Conservation (phyloP, 2,113 vertebrate genomes). For the Synodontis membranacea region DNA sequence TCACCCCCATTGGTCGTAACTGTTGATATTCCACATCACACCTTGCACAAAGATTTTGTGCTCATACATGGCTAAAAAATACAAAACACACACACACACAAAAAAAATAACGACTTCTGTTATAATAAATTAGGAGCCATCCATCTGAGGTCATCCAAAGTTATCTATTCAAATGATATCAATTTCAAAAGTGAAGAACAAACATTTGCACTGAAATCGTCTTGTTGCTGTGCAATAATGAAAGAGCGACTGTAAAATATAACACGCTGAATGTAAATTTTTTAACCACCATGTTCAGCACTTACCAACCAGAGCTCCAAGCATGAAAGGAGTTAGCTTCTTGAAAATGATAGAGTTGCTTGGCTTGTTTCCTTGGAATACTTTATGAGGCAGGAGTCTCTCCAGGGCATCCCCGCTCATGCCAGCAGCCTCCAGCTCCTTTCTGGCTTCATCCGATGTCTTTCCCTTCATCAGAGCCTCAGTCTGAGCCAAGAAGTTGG, state of each 20-base stretch:
- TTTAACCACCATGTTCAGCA: slow-evolving; percentile 3
- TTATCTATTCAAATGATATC: too few relatives aligned
- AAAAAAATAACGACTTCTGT: background rate
- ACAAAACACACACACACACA: background rate
- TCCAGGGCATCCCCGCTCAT: slow-evolving; percentile 77
- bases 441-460: slow-evolving; percentile 80
- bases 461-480: slow-evolving; percentile 98
- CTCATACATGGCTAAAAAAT: slow-evolving; percentile 89
- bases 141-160: background rate
- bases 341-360: slow-evolving; percentile 94
- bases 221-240: background rate
- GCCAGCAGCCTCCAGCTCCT: slow-evolving; percentile 82
- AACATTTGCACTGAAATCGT: background rate
- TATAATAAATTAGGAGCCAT: background rate
- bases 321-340: slow-evolving; percentile 86
- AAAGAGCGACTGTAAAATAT: background rate
- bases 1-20: slow-evolving; percentile 99
- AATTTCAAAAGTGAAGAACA: background rate
- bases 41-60: slow-evolving; percentile 99
- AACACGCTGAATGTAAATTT: background rate
- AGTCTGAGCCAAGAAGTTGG: slow-evolving; percentile 95
- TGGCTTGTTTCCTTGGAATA: slow-evolving; percentile 94
- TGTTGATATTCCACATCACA: slow-evolving; percentile 95
- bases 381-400: slow-evolving; percentile 93
- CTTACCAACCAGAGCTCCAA: slow-evolving; percentile 90